A percentile compares a stretch with the other conserved stretches of the same genome.
Evolutionary conservation across 2,888 invertebrate genomes (phyloP).

Genomic region (Tromatobia lineatoria): DNA sequence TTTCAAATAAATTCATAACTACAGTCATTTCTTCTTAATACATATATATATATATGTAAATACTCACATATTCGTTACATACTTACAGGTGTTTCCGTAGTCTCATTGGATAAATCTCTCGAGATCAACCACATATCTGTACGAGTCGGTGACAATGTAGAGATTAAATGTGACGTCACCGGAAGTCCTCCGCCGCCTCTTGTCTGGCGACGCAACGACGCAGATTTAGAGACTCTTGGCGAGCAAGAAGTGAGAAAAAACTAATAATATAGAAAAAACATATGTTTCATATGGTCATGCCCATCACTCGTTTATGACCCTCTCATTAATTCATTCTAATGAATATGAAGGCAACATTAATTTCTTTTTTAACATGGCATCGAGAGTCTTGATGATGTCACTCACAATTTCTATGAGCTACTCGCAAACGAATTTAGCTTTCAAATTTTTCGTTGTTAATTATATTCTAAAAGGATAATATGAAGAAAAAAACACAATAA

Average conservation of each 20-base stretch:
- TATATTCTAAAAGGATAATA: too few species aligned
- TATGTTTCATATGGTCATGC: neutral
- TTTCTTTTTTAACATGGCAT: too few species aligned
- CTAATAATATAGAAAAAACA: neutral
- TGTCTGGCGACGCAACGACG: conserved; percentile 90
- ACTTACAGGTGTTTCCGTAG: conserved; percentile 89
- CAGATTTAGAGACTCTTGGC: conserved; percentile 88
- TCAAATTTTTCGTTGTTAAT: too few species aligned
- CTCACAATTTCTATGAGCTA: too few species aligned
- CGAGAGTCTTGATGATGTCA: too few species aligned
- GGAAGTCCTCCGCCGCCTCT: conserved; percentile 90
- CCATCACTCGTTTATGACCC: too few species aligned
- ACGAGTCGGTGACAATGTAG: conserved; percentile 91
- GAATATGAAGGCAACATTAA: too few species aligned
- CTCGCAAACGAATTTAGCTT: too few species aligned
- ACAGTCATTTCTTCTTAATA: neutral
- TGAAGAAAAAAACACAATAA: too few species aligned
- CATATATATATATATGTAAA: too few species aligned
- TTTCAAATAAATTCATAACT: too few species aligned
- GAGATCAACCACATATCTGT: conserved; percentile 90
- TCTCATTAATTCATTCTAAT: too few species aligned
- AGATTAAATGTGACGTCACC: conserved; percentile 92
- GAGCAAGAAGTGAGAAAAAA: conserved; percentile 86
- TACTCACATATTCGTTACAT: neutral
- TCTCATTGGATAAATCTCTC: conserved; percentile 90